Percentiles rank a stretch among this genome's conserved stretches.
These are phyloP conservation scores for Cyclina sinensis DNA, from an alignment of 1,140 invertebrate species.

Conservation along the genomic window DNA sequence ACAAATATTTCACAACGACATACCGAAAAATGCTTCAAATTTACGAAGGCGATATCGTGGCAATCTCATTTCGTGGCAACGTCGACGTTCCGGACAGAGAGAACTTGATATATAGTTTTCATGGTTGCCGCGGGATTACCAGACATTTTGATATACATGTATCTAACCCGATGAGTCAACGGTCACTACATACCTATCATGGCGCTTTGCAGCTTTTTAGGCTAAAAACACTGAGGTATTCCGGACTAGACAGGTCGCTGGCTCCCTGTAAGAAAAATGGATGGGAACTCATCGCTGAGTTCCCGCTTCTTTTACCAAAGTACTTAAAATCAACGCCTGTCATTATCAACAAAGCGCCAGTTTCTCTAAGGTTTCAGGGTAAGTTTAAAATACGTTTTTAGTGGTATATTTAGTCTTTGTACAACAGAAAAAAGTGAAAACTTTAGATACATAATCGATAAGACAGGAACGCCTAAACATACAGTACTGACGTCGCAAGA, in stretches of 20 bases:
- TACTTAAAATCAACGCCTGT: slow-evolving; percentile 56
- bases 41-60: slow-evolving; percentile 45
- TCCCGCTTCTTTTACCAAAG: slow-evolving; percentile 55
- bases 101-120: slow-evolving; percentile 41
- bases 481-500: too few relatives aligned
- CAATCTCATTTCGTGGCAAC: slow-evolving; percentile 53
- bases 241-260: slow-evolving; percentile 25
- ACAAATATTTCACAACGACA: background rate
- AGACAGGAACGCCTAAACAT: too few relatives aligned
- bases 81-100: slow-evolving; percentile 31
- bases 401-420: too few relatives aligned
- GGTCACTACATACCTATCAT: slow-evolving; percentile 52
- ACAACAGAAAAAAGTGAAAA: too few relatives aligned
- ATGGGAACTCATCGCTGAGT: slow-evolving; percentile 49
- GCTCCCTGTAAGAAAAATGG: slow-evolving; percentile 28
- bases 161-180: slow-evolving; percentile 38
- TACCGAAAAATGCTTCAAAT: background rate
- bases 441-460: too few relatives aligned
- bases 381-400: too few relatives aligned
- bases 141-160: slow-evolving; percentile 56
- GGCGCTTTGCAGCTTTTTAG: slow-evolving; percentile 56
- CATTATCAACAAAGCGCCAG: slow-evolving; percentile 55
- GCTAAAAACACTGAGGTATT: background rate
- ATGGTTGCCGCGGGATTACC: slow-evolving; percentile 45
- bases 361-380: slow-evolving; percentile 49